These are phyloP conservation scores for Arge pagana DNA, from an alignment of 2,888 invertebrate genomes.

Conservation along the genomic window DNA sequence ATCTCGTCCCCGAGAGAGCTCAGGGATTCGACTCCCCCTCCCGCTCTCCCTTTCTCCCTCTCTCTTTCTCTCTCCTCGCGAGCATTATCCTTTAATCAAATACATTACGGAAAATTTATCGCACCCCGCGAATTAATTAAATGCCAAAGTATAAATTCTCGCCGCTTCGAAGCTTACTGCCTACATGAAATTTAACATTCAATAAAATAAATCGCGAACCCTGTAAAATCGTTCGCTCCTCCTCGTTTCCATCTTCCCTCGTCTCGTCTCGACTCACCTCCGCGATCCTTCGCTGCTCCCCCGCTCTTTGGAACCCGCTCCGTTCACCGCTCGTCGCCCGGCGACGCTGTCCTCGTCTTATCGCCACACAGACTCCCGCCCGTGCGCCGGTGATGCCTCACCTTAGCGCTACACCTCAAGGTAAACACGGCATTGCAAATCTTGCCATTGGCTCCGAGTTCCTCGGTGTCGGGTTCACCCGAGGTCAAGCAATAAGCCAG, in stretches of 20 bases:
- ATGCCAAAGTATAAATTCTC: conserved; percentile 58
- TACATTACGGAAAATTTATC: conserved; percentile 58
- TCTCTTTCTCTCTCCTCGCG: conserved; percentile 45
- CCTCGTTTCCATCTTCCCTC: conserved; percentile 29
- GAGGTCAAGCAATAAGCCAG: conserved; percentile 14
- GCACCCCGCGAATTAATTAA: conserved; percentile 57
- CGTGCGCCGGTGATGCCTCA: too few relatives aligned
- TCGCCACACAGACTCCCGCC: too few relatives aligned
- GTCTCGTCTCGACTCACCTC: conserved; percentile 20
- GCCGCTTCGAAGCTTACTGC: conserved; percentile 45
- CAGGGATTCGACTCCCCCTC: conserved; percentile 35
- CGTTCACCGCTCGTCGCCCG: not conserved
- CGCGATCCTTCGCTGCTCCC: conserved; percentile 1
- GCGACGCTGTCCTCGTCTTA: not conserved
- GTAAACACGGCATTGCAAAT: conserved; percentile 21
- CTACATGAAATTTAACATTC: conserved; percentile 55
- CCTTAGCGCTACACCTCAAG: conserved; percentile 13
- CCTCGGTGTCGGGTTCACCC: conserved; percentile 11
- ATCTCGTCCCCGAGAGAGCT: conserved; percentile 29
- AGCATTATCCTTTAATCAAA: conserved; percentile 59
- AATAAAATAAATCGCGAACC: conserved; percentile 50
- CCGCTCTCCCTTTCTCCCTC: too few relatives aligned
- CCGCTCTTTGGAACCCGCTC: conserved; percentile 5
- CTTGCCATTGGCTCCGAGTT: conserved; percentile 19
- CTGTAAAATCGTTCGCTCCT: conserved; percentile 39